A percentile compares a stretch with the other conserved stretches of the same genome.
These are phyloP conservation scores for Schizopygopsis malacanthus DNA, from an alignment of 2,797 vertebrate species.

Conservation along the genomic window DNA sequence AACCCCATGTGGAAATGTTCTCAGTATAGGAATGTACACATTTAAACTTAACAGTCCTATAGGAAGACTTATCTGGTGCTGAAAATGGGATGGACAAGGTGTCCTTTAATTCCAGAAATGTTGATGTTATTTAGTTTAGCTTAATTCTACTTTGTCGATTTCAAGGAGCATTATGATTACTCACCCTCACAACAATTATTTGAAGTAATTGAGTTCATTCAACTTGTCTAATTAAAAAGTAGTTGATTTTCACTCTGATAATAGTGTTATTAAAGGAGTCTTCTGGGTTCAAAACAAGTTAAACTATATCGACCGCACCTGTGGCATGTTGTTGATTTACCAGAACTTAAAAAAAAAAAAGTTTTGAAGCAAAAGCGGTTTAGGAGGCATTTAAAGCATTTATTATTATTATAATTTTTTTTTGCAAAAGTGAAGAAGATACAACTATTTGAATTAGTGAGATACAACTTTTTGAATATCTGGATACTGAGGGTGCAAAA, in stretches of 20 bases:
- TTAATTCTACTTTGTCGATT: constrained; percentile 30
- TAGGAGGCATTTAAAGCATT: neutral
- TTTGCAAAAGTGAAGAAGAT: too few relatives aligned
- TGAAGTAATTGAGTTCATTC: constrained; percentile 33
- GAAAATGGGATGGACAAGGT: neutral
- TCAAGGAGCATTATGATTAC: constrained; percentile 7
- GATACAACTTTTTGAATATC: too few relatives aligned
- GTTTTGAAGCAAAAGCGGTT: neutral
- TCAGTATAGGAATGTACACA: neutral
- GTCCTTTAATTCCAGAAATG: constrained; percentile 12
- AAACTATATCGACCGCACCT: neutral
- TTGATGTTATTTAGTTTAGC: neutral
- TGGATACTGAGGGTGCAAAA: too few relatives aligned
- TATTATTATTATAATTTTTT: neutral
- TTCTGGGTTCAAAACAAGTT: constrained; percentile 23
- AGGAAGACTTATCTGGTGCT: constrained; percentile 3
- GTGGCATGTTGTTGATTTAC: constrained; percentile 6
- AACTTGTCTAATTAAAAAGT: constrained; percentile 27
- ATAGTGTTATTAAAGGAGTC: constrained; percentile 1
- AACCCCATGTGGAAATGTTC: neutral
- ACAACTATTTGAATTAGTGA: too few relatives aligned
- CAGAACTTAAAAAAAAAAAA: neutral
- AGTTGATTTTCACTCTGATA: constrained; percentile 15
- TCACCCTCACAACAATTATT: neutral
- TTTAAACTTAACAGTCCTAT: neutral